phyloP scores from a whole-genome alignment of 2,113 vertebrate species.

The Atlantisia rogersi region DNA sequence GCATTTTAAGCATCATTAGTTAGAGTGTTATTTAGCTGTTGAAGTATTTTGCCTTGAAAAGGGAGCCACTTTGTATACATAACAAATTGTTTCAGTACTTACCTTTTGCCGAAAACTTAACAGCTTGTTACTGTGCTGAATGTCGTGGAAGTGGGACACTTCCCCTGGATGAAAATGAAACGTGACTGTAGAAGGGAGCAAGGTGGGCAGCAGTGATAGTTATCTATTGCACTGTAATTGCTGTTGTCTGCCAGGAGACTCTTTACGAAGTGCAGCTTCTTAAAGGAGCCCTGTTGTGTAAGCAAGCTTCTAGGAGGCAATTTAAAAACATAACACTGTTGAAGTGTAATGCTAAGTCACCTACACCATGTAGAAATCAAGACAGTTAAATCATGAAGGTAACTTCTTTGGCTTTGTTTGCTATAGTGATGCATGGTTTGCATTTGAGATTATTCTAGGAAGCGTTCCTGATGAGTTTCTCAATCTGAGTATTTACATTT shows the following conservation, averaged over 20 bases:
- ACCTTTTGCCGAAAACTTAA: neutral
- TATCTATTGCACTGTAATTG: neutral
- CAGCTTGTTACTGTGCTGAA: neutral
- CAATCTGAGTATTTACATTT: neutral
- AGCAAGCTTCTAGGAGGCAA: neutral
- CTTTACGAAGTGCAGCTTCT: neutral
- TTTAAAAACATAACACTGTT: neutral
- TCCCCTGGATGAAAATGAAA: neutral
- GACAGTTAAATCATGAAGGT: neutral
- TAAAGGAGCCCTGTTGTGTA: neutral
- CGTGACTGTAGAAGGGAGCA: neutral
- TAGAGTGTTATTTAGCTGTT: neutral
- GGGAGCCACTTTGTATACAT: neutral
- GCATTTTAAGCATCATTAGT: neutral
- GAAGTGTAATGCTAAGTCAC: neutral
- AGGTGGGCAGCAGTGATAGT: neutral
- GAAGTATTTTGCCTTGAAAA: neutral
- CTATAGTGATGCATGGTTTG: neutral
- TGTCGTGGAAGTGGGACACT: neutral
- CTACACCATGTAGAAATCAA: neutral
- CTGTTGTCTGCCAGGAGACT: neutral
- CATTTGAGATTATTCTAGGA: neutral
- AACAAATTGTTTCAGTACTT: neutral
- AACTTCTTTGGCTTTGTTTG: neutral
- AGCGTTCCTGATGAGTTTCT: neutral